A percentile compares a stretch with the other conserved stretches of the same genome.
Conservation (phyloP, 2,888 invertebrate genomes). For the Lucinisca nassula region DNA sequence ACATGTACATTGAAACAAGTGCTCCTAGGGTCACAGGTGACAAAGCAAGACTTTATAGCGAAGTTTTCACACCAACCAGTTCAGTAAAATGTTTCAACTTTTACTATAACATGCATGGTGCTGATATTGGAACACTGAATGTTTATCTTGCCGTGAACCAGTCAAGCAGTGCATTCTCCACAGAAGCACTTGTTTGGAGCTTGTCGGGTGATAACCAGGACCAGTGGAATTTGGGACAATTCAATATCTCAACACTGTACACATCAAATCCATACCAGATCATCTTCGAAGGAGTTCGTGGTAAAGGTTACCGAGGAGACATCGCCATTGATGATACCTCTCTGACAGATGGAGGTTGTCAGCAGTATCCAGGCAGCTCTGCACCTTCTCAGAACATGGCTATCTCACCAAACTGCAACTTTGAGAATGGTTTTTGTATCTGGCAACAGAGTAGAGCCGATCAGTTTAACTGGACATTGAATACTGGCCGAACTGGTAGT, state of each 20-base stretch:
- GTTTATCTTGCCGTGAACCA: constrained; percentile 75
- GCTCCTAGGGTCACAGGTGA: constrained; percentile 72
- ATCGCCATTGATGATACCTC: constrained; percentile 78
- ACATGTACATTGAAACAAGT: constrained; percentile 83
- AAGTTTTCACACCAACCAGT: constrained; percentile 68
- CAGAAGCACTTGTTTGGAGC: constrained; percentile 77
- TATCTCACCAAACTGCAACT: constrained; percentile 73
- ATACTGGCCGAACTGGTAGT: constrained; percentile 67
- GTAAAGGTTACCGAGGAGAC: constrained; percentile 74
- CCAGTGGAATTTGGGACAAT: constrained; percentile 80
- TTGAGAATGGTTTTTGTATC: constrained; percentile 81
- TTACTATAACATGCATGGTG: constrained; percentile 82
- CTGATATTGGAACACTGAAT: constrained; percentile 75
- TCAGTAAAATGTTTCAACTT: constrained; percentile 74
- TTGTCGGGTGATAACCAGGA: constrained; percentile 75
- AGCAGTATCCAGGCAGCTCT: constrained; percentile 72
- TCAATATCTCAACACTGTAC: constrained; percentile 76
- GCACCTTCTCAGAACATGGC: constrained; percentile 28
- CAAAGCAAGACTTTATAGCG: constrained; percentile 73
- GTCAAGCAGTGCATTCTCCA: constrained; percentile 65
- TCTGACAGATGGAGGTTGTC: constrained; percentile 62
- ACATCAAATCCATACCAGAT: constrained; percentile 80
- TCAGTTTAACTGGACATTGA: constrained; percentile 80
- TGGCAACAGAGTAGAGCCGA: constrained; percentile 79
- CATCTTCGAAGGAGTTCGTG: constrained; percentile 77